phyloP scores from a whole-genome alignment of 2,888 invertebrate species.

The Calameuta pallipes region DNA sequence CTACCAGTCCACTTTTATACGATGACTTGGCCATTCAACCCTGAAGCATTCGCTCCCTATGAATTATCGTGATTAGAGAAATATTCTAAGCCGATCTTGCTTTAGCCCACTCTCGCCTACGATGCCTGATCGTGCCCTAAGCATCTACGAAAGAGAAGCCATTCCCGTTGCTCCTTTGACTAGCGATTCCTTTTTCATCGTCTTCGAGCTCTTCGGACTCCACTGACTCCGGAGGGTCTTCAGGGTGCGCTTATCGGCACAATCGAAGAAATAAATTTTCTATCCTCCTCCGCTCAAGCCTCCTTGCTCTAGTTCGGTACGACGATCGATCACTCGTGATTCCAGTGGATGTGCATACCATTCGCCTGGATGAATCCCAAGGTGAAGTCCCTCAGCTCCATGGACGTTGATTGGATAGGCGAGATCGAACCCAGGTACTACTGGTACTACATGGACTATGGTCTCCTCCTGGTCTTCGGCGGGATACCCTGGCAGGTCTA shows the following conservation, averaged over 20 bases:
- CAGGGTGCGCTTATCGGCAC: background rate
- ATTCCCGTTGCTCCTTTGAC: slow-evolving; percentile 12
- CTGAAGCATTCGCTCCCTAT: background rate
- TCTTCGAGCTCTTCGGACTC: background rate
- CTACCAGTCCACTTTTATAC: background rate
- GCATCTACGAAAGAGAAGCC: slow-evolving; percentile 12
- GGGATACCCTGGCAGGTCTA: slow-evolving; percentile 99
- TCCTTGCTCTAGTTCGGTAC: background rate
- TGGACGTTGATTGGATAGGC: slow-evolving; percentile 93
- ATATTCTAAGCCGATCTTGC: background rate
- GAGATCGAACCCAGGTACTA: slow-evolving; percentile 77
- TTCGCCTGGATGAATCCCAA: slow-evolving; percentile 92
- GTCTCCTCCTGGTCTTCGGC: slow-evolving; percentile 89
- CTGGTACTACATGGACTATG: slow-evolving; percentile 89
- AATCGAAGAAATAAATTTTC: background rate
- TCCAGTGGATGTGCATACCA: slow-evolving; percentile 95
- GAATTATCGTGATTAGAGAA: background rate
- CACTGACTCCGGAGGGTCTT: background rate
- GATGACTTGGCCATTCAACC: background rate
- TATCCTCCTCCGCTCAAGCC: background rate
- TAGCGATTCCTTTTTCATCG: background rate
- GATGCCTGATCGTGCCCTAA: background rate
- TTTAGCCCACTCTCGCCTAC: background rate
- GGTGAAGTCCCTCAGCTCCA: slow-evolving; percentile 83
- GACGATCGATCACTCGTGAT: slow-evolving; percentile 19